phyloP scores from a whole-genome alignment of 2,797 vertebrate genomes.

The Acrocephalus scirpaceus region DNA sequence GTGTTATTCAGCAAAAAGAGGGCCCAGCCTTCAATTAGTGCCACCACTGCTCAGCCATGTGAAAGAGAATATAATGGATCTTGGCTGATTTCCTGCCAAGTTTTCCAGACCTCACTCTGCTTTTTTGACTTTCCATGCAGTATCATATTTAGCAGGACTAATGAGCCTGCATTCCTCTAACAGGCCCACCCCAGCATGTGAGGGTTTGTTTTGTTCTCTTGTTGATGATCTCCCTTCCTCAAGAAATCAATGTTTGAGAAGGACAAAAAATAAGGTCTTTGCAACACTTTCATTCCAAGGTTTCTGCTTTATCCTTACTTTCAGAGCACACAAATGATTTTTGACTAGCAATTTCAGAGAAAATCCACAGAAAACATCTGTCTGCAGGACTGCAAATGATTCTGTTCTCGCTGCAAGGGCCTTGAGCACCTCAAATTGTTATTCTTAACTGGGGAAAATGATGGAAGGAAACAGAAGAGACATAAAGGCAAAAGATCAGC shows the following conservation, averaged over 20 bases:
- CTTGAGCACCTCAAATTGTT: background rate
- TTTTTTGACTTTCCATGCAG: conserved; percentile 10
- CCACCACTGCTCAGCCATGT: conserved; percentile 25
- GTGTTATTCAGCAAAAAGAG: background rate
- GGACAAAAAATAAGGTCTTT: background rate
- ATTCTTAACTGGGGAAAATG: background rate
- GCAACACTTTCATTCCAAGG: background rate
- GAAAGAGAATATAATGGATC: conserved; percentile 46
- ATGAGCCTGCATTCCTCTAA: conserved; percentile 54
- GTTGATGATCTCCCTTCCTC: conserved; percentile 13
- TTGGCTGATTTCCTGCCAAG: conserved; percentile 51
- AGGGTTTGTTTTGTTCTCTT: background rate
- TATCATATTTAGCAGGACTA: conserved; percentile 56
- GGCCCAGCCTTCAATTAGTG: conserved; percentile 41
- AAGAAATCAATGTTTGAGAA: conserved; percentile 1
- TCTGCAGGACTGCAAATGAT: background rate
- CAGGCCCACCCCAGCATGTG: conserved; percentile 18
- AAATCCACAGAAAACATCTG: background rate
- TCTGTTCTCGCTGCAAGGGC: background rate
- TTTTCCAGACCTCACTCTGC: conserved; percentile 47
- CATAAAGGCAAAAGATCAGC: background rate
- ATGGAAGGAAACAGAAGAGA: background rate
- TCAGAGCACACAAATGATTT: background rate
- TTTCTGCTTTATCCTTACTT: background rate
- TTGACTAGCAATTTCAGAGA: background rate